Conservation (phyloP, 2,797 vertebrate genomes). For the Bryconaethiops microstoma region DNA sequence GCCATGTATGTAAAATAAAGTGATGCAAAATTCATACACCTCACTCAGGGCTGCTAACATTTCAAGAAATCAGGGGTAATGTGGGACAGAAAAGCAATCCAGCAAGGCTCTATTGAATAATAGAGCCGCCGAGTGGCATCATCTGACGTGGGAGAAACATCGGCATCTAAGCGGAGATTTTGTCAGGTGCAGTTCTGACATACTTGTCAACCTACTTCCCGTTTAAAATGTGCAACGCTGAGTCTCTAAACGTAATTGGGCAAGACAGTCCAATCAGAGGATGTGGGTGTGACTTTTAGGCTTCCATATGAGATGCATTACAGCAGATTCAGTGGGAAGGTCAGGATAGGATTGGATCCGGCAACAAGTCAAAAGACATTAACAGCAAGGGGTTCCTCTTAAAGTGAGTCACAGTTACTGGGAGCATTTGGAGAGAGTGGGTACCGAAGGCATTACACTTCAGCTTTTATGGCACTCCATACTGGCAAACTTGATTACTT, state of each 20-base stretch:
- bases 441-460: neutral
- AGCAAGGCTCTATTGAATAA: constrained; percentile 13
- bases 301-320: constrained; percentile 49
- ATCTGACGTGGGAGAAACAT: constrained; percentile 1
- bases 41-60: constrained; percentile 40
- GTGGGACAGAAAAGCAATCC: constrained; percentile 9
- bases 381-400: neutral
- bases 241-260: constrained; percentile 42
- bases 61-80: constrained; percentile 26
- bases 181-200: constrained; percentile 46
- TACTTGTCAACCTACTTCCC: constrained; percentile 28
- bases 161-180: constrained; percentile 25
- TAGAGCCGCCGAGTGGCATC: constrained; percentile 12
- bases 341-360: constrained; percentile 20
- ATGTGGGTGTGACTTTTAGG: constrained; percentile 46
- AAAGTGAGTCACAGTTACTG: constrained; percentile 14
- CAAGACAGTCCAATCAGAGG: constrained; percentile 53
- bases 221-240: constrained; percentile 26
- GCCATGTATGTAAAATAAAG: constrained; percentile 31
- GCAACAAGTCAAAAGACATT: constrained; percentile 44
- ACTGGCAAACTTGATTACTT: neutral
- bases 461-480: neutral
- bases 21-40: constrained; percentile 43
- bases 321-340: constrained; percentile 34
- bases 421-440: neutral